Conservation (phyloP, 2,113 vertebrate species). For the Tenebrosternarchus preto region DNA sequence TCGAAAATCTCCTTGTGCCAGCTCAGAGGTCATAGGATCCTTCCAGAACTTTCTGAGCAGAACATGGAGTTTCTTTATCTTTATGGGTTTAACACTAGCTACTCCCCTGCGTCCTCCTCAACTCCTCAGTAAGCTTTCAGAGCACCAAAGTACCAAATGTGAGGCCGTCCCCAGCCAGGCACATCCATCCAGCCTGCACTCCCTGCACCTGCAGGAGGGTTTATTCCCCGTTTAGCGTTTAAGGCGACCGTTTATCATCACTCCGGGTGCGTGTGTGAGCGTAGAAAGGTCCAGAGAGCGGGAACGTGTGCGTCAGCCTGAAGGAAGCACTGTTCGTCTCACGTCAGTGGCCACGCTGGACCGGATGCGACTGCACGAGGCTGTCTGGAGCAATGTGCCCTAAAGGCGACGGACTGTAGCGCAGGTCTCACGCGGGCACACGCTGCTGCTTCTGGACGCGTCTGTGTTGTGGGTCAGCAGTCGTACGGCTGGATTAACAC, state of each 20-base stretch:
- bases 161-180: neutral
- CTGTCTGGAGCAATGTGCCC: conserved; percentile 3
- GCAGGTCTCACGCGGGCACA: neutral
- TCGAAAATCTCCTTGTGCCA: neutral
- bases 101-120: conserved; percentile 20
- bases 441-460: conserved; percentile 22
- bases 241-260: conserved; percentile 22
- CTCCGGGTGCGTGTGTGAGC: neutral
- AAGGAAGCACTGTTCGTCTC: neutral
- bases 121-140: conserved; percentile 25
- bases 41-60: conserved; percentile 11
- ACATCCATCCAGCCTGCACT: too few species aligned
- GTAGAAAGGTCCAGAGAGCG: conserved; percentile 34
- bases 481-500: conserved; percentile 21
- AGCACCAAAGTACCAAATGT: conserved; percentile 35
- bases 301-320: neutral
- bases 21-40: neutral
- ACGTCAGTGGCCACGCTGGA: too few species aligned
- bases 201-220: too few species aligned
- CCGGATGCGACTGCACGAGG: neutral
- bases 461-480: conserved; percentile 37
- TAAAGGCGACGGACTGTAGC: conserved; percentile 25
- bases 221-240: conserved; percentile 20
- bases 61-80: conserved; percentile 1
- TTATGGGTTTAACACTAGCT: conserved; percentile 3